Evolutionary conservation across 2,888 invertebrate species (phyloP).

Genomic region (Rhamphomyia laevipes): DNA sequence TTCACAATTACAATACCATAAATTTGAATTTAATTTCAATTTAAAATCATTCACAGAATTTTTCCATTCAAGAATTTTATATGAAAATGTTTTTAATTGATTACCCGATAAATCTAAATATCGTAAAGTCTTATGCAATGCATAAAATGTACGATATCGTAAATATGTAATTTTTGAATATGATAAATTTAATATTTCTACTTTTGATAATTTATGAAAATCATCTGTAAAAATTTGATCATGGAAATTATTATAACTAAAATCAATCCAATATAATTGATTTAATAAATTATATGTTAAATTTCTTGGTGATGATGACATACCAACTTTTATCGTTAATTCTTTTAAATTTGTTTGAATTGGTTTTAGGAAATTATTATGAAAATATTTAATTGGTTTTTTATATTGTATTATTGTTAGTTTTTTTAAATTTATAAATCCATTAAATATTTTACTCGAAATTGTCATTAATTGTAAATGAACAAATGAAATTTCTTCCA

Average conservation of each 20-base stretch:
- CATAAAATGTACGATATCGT: conserved; percentile 21
- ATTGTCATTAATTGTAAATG: too few relatives aligned
- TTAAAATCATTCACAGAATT: conserved; percentile 11
- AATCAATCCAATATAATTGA: background rate
- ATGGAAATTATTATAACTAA: background rate
- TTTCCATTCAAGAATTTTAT: conserved; percentile 20
- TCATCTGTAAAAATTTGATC: background rate
- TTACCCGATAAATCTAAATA: conserved; percentile 25
- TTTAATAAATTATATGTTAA: background rate
- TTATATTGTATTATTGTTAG: conserved; percentile 41
- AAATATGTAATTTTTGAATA: conserved; percentile 21
- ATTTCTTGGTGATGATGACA: background rate
- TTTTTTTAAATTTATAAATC: too few relatives aligned
- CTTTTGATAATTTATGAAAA: background rate
- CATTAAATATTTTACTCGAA: too few relatives aligned
- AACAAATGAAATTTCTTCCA: too few relatives aligned
- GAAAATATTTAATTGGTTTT: background rate
- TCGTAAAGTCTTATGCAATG: conserved; percentile 16
- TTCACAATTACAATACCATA: conserved; percentile 25
- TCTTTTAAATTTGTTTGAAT: background rate
- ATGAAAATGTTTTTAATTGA: conserved; percentile 18
- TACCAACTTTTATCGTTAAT: background rate
- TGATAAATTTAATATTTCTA: background rate
- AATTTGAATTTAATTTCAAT: conserved; percentile 19
- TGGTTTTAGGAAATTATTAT: background rate